Evolutionary conservation across 2,113 vertebrate species (phyloP).

Genomic region (Sphyrna mokarran): DNA sequence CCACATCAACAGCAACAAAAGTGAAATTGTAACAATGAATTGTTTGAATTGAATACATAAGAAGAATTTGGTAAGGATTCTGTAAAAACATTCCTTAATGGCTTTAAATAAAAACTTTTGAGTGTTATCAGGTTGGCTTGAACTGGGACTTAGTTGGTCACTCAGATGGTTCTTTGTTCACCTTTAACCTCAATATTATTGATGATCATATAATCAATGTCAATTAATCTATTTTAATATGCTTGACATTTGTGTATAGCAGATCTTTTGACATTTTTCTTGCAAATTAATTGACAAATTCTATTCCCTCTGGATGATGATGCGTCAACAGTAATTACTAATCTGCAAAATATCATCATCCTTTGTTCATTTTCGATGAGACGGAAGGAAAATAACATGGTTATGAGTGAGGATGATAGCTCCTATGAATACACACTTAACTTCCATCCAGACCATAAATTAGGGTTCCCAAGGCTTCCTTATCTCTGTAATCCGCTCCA

Average conservation of each 20-base stretch:
- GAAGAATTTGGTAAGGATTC: background rate
- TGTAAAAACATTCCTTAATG: background rate
- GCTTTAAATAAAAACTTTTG: background rate
- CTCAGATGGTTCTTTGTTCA: background rate
- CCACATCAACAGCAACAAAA: background rate
- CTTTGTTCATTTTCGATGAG: background rate
- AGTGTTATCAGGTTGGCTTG: no score
- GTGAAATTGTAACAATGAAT: slow-evolving; percentile 7
- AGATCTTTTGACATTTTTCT: background rate
- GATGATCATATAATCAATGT: background rate
- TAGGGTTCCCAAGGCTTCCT: background rate
- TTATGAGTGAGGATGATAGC: background rate
- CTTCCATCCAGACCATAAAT: background rate
- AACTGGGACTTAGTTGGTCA: background rate
- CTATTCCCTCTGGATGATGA: background rate
- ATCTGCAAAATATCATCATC: background rate
- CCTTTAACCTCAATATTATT: background rate
- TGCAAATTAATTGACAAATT: background rate
- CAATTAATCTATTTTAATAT: slow-evolving; percentile 12
- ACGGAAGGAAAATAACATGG: background rate
- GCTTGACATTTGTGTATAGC: background rate
- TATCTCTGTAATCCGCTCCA: background rate
- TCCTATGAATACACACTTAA: background rate
- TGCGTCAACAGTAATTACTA: background rate
- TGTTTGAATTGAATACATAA: background rate